Conservation (phyloP, 2,888 invertebrate species). For the Ypsolopha scabrella region DNA sequence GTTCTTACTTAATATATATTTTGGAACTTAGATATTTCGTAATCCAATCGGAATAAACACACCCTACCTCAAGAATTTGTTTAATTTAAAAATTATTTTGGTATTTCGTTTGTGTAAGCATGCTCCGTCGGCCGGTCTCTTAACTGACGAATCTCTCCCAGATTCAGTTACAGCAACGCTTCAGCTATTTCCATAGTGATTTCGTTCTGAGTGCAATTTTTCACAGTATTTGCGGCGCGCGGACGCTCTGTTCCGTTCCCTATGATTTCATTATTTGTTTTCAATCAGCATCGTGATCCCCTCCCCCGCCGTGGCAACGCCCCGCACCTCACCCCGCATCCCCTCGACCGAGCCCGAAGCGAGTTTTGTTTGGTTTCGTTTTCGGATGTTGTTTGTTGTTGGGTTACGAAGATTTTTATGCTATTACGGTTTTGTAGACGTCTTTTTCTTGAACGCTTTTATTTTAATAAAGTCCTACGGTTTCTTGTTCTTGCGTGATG, state of each 20-base stretch:
- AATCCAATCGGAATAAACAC: too few relatives aligned
- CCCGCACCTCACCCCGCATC: constrained; percentile 19
- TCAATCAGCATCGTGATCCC: constrained; percentile 67
- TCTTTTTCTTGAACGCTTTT: not conserved
- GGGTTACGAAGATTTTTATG: constrained; percentile 46
- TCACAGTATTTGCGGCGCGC: constrained; percentile 52
- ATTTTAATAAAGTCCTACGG: too few relatives aligned
- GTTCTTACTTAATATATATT: too few relatives aligned
- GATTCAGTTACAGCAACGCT: not conserved
- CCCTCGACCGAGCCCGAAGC: constrained; percentile 25
- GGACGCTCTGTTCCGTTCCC: constrained; percentile 37
- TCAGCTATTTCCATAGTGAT: constrained; percentile 8
- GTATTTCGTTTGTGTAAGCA: too few relatives aligned
- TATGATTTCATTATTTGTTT: constrained; percentile 70
- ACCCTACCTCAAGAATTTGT: too few relatives aligned
- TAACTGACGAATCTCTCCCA: too few relatives aligned
- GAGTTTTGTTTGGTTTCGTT: constrained; percentile 66
- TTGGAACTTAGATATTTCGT: too few relatives aligned
- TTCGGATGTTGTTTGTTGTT: constrained; percentile 60
- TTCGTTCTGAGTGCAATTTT: constrained; percentile 54
- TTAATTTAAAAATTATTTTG: too few relatives aligned
- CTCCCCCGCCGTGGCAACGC: constrained; percentile 16
- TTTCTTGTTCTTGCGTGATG: too few relatives aligned
- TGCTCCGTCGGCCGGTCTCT: too few relatives aligned
- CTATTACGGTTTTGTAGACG: constrained; percentile 18